A percentile compares a stretch with the other conserved stretches of the same genome.
phyloP scores from a whole-genome alignment of 2,113 vertebrate genomes.

The Lophura nycthemera region DNA sequence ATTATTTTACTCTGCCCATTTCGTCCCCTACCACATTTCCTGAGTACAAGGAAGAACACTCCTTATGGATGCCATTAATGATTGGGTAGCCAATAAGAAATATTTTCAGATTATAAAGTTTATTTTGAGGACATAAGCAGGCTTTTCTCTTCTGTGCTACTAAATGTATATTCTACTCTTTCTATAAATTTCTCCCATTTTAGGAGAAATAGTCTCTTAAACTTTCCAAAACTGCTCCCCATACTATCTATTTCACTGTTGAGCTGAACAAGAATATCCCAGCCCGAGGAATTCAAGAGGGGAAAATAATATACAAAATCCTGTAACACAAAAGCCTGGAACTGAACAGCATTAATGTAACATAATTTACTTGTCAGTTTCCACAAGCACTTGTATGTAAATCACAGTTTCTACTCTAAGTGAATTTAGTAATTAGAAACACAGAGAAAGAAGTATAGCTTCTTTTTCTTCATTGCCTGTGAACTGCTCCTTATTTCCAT shows the following conservation, averaged over 20 bases:
- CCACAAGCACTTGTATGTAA: not conserved
- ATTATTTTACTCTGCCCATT: not conserved
- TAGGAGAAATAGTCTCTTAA: not conserved
- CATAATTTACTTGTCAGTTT: not conserved
- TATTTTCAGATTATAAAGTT: not conserved
- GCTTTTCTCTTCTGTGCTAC: not conserved
- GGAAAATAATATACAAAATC: not conserved
- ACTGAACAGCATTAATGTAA: not conserved
- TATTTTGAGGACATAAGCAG: not conserved
- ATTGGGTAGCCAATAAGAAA: not conserved
- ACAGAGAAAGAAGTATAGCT: not conserved
- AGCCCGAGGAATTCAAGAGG: not conserved
- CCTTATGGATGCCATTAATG: not conserved
- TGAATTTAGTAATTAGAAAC: slow-evolving; percentile 9
- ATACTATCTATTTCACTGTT: not conserved
- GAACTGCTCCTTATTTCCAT: slow-evolving; percentile 24
- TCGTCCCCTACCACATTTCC: not conserved
- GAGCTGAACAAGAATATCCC: not conserved
- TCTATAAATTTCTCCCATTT: not conserved
- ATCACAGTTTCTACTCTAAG: slow-evolving; percentile 6
- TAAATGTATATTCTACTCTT: not conserved
- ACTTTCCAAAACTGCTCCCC: not conserved
- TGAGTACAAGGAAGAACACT: not conserved
- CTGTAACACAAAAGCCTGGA: not conserved
- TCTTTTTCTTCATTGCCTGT: not conserved